These are phyloP conservation scores for Heterodera schachtii DNA, from an alignment of 1,140 invertebrate species.

Conservation along the genomic window DNA sequence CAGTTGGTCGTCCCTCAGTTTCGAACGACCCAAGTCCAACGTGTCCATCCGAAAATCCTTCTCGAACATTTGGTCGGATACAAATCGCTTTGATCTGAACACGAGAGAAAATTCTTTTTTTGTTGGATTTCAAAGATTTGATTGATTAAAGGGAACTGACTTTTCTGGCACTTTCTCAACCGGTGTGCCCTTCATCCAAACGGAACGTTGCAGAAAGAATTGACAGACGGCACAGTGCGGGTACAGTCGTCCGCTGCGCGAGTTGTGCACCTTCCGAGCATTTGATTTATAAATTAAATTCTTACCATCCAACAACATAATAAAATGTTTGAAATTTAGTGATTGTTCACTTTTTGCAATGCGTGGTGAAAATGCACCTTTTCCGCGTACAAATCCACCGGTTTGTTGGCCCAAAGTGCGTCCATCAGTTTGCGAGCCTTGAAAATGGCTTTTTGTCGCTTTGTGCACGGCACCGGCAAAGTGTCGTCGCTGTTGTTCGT, in stretches of 20 bases:
- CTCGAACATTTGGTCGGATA: slow-evolving; percentile 40
- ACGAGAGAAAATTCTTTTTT: not conserved
- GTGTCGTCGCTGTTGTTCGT: slow-evolving; percentile 13
- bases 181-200: slow-evolving; percentile 1
- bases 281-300: not conserved
- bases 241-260: slow-evolving; percentile 10
- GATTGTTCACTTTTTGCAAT: not conserved
- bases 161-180: slow-evolving; percentile 24
- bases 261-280: slow-evolving; percentile 5
- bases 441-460: slow-evolving; percentile 33
- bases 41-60: slow-evolving; percentile 22
- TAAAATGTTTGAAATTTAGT: not conserved
- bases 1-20: slow-evolving; percentile 28
- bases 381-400: slow-evolving; percentile 42
- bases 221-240: slow-evolving; percentile 43
- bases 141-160: not conserved
- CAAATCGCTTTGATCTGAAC: slow-evolving; percentile 36
- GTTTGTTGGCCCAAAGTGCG: slow-evolving; percentile 37
- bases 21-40: not conserved
- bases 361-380: slow-evolving; percentile 8
- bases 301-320: not conserved
- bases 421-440: slow-evolving; percentile 32
- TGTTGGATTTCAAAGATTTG: not conserved
- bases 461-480: slow-evolving; percentile 21
- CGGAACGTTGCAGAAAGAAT: slow-evolving; percentile 34